phyloP scores from a whole-genome alignment of 2,113 vertebrate species.

The Sylvia atricapilla region DNA sequence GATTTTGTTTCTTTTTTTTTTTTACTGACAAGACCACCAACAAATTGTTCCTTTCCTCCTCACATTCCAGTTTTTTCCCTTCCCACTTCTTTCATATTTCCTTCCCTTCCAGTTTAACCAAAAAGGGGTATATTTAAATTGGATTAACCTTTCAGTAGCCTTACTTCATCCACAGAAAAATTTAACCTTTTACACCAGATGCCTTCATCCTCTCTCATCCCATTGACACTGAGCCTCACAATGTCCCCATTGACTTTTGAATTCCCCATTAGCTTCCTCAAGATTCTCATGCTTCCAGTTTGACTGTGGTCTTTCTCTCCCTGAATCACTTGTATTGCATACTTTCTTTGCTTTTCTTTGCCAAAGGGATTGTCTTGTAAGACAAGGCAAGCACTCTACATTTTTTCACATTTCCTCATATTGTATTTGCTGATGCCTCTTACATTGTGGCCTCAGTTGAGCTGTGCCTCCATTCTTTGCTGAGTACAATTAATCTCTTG shows the following conservation, averaged over 20 bases:
- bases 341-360: neutral
- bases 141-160: slow-evolving; percentile 1
- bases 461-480: neutral
- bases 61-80: neutral
- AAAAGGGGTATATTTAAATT: neutral
- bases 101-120: neutral
- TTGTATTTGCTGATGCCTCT: neutral
- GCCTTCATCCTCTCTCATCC: neutral
- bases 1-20: neutral
- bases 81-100: neutral
- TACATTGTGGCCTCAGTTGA: neutral
- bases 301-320: slow-evolving; percentile 20
- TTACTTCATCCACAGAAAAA: slow-evolving; percentile 30
- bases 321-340: neutral
- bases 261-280: neutral
- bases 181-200: slow-evolving; percentile 31
- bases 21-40: neutral
- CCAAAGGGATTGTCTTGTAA: neutral
- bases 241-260: slow-evolving; percentile 26
- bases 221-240: neutral
- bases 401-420: slow-evolving; percentile 3
- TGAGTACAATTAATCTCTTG: neutral
- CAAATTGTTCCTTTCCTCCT: neutral
- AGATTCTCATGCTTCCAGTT: slow-evolving; percentile 19
- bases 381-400: neutral